Conservation (phyloP, 2,113 vertebrate species). For the Pipra filicauda region DNA sequence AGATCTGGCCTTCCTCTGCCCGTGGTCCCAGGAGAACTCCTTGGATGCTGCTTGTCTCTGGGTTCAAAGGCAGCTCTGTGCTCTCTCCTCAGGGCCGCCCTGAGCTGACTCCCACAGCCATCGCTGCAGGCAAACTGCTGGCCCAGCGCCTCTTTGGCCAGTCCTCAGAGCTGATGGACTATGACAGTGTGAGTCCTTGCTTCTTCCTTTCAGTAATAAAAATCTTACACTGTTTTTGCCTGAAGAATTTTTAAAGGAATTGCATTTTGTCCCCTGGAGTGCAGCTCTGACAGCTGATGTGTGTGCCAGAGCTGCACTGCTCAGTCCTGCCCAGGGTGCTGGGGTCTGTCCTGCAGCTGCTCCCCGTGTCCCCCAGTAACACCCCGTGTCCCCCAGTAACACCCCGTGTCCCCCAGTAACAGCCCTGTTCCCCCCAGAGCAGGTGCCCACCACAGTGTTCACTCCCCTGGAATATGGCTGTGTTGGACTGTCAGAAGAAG, state of each 20-base stretch:
- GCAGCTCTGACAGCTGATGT: background rate
- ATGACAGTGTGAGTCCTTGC: conserved; percentile 83
- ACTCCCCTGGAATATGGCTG: conserved; percentile 93
- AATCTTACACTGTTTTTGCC: background rate
- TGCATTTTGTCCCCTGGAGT: background rate
- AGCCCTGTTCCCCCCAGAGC: background rate
- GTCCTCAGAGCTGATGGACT: conserved; percentile 87
- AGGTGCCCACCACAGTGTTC: conserved; percentile 95
- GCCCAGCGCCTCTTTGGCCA: conserved; percentile 81
- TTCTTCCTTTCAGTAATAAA: background rate
- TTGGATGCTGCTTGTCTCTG: background rate
- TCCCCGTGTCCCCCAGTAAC: background rate
- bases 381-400: background rate
- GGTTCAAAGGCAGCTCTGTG: background rate
- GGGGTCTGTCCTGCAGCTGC: background rate
- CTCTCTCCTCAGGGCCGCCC: conserved; percentile 83
- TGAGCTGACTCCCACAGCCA: conserved; percentile 91
- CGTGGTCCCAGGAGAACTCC: background rate
- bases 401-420: no score
- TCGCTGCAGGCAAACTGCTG: conserved; percentile 89
- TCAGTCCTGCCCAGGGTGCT: background rate
- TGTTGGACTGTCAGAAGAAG: conserved; percentile 91
- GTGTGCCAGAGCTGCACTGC: background rate
- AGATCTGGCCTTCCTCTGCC: background rate
- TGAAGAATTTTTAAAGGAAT: background rate